phyloP scores from a whole-genome alignment of 2,113 vertebrate genomes.

The Rynchops niger region DNA sequence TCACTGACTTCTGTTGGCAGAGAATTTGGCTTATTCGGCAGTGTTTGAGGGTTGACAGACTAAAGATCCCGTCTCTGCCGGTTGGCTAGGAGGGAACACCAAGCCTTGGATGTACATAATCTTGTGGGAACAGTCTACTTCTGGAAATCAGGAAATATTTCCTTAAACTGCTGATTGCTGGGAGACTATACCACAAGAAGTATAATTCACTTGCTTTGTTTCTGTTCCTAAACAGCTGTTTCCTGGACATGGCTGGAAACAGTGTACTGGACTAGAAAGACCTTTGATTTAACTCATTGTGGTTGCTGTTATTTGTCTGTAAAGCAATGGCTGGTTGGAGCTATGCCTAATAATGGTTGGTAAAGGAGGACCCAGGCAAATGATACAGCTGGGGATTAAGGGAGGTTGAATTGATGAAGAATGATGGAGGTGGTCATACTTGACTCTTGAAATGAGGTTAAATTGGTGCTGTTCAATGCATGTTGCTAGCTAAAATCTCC shows the following conservation, averaged over 20 bases:
- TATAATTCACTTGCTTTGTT: neutral
- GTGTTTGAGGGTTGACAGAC: neutral
- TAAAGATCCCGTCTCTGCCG: neutral
- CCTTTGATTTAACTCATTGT: neutral
- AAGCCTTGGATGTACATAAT: neutral
- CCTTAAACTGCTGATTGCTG: constrained; percentile 38
- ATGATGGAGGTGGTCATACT: constrained; percentile 6
- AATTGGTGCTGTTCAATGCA: neutral
- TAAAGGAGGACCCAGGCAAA: constrained; percentile 16
- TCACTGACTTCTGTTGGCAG: neutral
- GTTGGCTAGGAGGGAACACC: neutral
- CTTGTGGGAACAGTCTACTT: constrained; percentile 30
- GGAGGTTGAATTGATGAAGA: neutral
- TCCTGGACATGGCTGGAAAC: neutral
- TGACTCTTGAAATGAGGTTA: constrained; percentile 3
- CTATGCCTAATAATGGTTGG: neutral
- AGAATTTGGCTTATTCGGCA: neutral
- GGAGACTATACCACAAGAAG: neutral
- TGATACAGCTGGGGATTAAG: neutral
- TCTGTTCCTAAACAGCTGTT: constrained; percentile 59
- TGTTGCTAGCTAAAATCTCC: neutral
- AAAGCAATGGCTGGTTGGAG: neutral
- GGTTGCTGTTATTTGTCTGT: neutral
- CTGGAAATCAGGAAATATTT: constrained; percentile 43
- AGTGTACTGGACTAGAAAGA: neutral